These are phyloP conservation scores for Lineus longissimus DNA, from an alignment of 1,140 invertebrate genomes.

Conservation along the genomic window DNA sequence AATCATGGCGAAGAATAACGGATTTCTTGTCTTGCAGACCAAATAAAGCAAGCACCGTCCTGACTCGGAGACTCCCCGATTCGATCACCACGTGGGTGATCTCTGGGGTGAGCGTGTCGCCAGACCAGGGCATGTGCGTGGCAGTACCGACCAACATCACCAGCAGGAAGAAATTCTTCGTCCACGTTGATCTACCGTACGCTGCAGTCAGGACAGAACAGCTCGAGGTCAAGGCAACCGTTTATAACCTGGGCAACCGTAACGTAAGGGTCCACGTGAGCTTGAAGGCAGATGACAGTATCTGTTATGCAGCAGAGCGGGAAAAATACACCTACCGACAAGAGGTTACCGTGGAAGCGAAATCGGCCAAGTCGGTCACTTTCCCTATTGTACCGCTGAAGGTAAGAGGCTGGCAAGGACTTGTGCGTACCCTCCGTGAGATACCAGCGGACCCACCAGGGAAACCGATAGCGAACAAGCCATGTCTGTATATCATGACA, in stretches of 20 bases:
- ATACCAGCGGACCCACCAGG: too few species aligned
- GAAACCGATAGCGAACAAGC: too few species aligned
- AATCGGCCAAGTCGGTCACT: conserved; percentile 27
- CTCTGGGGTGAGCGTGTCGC: conserved; percentile 41
- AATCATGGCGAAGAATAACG: too few species aligned
- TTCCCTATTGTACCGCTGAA: conserved; percentile 51
- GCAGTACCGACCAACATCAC: conserved; percentile 36
- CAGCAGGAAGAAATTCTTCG: conserved; percentile 44
- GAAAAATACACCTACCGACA: too few species aligned
- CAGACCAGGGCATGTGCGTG: conserved; percentile 44
- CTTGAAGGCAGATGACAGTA: conserved; percentile 12
- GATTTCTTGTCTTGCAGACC: too few species aligned
- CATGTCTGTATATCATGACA: too few species aligned
- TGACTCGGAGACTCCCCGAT: conserved; percentile 37
- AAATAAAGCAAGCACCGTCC: neutral
- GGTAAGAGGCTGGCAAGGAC: too few species aligned
- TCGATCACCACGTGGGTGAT: conserved; percentile 53
- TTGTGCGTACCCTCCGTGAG: too few species aligned
- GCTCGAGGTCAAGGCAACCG: conserved; percentile 46
- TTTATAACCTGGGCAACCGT: conserved; percentile 53
- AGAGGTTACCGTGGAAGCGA: too few species aligned
- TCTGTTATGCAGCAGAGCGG: too few species aligned
- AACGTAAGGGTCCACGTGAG: neutral
- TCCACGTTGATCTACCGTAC: conserved; percentile 50
- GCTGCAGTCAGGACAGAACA: conserved; percentile 50